phyloP scores from a whole-genome alignment of 2,113 vertebrate genomes.

The Ptilorrhoa leucosticta region DNA sequence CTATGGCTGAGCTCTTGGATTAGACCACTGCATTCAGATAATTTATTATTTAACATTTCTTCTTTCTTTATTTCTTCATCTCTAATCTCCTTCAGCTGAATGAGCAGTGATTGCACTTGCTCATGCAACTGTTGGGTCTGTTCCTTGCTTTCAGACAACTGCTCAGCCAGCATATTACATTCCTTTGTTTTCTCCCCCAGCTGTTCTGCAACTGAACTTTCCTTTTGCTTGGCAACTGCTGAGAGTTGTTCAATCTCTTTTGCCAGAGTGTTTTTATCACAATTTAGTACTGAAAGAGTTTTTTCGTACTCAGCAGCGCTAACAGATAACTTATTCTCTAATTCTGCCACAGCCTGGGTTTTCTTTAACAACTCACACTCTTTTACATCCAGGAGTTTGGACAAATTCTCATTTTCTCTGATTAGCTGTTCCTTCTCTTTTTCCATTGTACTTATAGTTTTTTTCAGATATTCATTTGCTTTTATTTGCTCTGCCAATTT shows the following conservation, averaged over 20 bases:
- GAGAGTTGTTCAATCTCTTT: conserved; percentile 61
- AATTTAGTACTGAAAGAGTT: conserved; percentile 48
- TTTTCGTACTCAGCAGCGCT: conserved; percentile 61
- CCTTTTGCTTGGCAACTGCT: conserved; percentile 60
- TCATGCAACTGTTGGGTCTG: conserved; percentile 52
- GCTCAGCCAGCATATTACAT: conserved; percentile 59
- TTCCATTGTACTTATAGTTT: conserved; percentile 44
- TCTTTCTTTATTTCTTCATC: conserved; percentile 62
- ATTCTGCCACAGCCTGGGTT: conserved; percentile 45
- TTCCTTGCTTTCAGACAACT: conserved; percentile 68
- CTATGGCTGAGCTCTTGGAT: conserved; percentile 63
- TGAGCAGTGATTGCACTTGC: conserved; percentile 59
- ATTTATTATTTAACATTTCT: conserved; percentile 45
- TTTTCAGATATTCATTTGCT: conserved; percentile 50
- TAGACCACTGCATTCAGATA: conserved; percentile 54
- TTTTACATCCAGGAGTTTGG: conserved; percentile 57
- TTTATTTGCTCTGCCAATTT: conserved; percentile 65
- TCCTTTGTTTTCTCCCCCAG: conserved; percentile 75
- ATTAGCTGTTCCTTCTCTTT: conserved; percentile 62
- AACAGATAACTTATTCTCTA: conserved; percentile 59
- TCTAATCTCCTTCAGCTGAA: conserved; percentile 62
- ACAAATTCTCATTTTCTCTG: conserved; percentile 68
- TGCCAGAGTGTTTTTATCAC: conserved; percentile 71
- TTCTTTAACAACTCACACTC: conserved; percentile 48
- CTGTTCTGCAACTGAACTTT: conserved; percentile 58